These are phyloP conservation scores for Benitochromis conjunctus DNA, from an alignment of 2,113 vertebrate species.

Conservation along the genomic window DNA sequence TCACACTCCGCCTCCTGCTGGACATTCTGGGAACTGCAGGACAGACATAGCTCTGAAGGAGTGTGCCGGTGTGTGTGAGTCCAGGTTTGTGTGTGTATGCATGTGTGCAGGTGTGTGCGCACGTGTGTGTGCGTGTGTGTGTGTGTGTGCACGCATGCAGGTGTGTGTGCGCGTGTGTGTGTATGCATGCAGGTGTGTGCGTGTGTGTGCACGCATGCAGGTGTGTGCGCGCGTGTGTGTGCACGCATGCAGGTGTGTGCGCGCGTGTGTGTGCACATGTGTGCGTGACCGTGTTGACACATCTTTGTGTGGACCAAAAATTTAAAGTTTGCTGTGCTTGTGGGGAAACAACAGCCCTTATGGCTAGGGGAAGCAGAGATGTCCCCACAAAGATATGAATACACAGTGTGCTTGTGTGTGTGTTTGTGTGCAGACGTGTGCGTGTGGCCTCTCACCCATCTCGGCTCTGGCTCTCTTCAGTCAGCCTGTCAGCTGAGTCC, in stretches of 20 bases:
- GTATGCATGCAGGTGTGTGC: too few relatives aligned
- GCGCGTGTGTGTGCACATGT: too few relatives aligned
- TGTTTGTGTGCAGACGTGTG: fast-evolving
- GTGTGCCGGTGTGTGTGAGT: background rate
- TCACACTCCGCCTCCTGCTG: background rate
- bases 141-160: too few relatives aligned
- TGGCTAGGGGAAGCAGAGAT: too few relatives aligned
- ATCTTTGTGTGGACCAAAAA: too few relatives aligned
- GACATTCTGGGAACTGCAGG: background rate
- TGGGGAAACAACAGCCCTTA: too few relatives aligned
- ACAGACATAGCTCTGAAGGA: fast-evolving
- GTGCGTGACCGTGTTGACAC: too few relatives aligned
- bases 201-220: fast-evolving
- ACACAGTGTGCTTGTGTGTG: background rate
- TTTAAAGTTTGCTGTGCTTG: too few relatives aligned
- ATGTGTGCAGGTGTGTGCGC: fast-evolving
- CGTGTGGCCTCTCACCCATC: conserved; percentile 3
- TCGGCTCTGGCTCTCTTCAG: background rate
- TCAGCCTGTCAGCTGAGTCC: background rate
- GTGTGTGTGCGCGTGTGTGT: too few relatives aligned
- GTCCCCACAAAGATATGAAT: too few relatives aligned
- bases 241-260: too few relatives aligned
- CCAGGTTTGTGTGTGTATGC: background rate
- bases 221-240: fast-evolving
- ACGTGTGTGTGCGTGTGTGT: fast-evolving